These are phyloP conservation scores for Eilema sororculum DNA, from an alignment of 2,888 invertebrate species.

Conservation along the genomic window DNA sequence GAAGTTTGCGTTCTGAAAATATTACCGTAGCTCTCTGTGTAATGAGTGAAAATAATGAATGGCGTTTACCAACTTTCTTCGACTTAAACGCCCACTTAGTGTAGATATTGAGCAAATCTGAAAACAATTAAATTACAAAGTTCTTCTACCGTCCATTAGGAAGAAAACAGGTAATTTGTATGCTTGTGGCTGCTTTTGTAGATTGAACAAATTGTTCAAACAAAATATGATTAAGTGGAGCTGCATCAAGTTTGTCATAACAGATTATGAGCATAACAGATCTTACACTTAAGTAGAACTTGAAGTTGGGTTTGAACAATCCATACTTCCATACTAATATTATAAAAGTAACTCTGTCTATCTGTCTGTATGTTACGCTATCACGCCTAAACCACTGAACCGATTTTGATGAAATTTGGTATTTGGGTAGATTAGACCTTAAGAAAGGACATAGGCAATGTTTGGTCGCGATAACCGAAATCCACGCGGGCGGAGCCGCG, in stretches of 20 bases:
- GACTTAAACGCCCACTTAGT: slow-evolving; percentile 18
- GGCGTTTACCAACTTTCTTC: not conserved
- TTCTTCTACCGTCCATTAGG: not conserved
- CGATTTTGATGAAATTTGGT: no score
- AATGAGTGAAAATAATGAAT: slow-evolving; percentile 29
- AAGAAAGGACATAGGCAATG: no score
- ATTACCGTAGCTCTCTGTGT: slow-evolving; percentile 14
- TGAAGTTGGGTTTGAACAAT: not conserved
- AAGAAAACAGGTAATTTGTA: not conserved
- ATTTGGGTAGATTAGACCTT: no score
- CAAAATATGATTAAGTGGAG: not conserved
- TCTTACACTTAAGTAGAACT: not conserved
- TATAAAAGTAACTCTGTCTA: no score
- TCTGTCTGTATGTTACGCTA: no score
- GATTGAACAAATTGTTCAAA: not conserved
- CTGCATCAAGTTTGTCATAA: not conserved
- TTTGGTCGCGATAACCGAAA: no score
- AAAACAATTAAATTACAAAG: slow-evolving; percentile 20
- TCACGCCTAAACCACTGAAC: no score
- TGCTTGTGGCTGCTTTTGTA: not conserved
- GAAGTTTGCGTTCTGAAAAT: slow-evolving; percentile 4
- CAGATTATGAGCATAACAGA: no score
- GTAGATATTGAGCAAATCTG: slow-evolving; percentile 9
- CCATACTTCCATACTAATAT: no score
- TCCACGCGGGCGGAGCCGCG: no score